Conservation (phyloP, 2,113 vertebrate species). For the Ceratotherium simum region DNA sequence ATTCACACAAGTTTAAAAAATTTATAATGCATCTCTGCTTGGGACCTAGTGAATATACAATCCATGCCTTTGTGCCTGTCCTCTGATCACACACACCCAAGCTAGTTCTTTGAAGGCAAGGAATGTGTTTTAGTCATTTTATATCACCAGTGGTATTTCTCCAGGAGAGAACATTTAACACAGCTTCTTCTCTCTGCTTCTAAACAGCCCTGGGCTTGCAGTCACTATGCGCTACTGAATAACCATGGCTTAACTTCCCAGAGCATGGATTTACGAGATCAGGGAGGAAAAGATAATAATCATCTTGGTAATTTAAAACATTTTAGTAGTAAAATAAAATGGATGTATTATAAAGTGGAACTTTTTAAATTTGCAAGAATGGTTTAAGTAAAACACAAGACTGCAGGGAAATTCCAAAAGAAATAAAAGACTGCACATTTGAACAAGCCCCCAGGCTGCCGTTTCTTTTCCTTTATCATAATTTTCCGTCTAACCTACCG, state of each 20-base stretch:
- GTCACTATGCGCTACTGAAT: neutral
- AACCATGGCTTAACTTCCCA: neutral
- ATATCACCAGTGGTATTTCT: neutral
- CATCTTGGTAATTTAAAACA: constrained; percentile 37
- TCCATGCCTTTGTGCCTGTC: neutral
- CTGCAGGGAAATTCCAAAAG: neutral
- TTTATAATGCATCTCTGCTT: neutral
- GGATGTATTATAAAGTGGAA: neutral
- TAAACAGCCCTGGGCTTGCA: neutral
- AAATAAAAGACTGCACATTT: too few species aligned
- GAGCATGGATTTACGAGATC: neutral
- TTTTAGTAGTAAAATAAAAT: constrained; percentile 63
- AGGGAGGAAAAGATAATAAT: constrained; percentile 44
- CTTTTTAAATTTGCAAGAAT: neutral
- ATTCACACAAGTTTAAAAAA: neutral
- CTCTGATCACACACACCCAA: neutral
- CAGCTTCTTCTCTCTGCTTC: neutral
- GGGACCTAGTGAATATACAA: neutral
- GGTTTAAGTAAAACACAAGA: neutral
- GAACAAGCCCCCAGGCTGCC: too few species aligned
- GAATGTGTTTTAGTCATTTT: neutral
- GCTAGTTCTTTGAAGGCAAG: neutral
- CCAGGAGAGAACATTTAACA: neutral
- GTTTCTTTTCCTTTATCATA: too few species aligned
- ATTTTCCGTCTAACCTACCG: too few species aligned